Evolutionary conservation across 2,888 invertebrate species (phyloP).

Genomic region (Scaptomyza tumidula): DNA sequence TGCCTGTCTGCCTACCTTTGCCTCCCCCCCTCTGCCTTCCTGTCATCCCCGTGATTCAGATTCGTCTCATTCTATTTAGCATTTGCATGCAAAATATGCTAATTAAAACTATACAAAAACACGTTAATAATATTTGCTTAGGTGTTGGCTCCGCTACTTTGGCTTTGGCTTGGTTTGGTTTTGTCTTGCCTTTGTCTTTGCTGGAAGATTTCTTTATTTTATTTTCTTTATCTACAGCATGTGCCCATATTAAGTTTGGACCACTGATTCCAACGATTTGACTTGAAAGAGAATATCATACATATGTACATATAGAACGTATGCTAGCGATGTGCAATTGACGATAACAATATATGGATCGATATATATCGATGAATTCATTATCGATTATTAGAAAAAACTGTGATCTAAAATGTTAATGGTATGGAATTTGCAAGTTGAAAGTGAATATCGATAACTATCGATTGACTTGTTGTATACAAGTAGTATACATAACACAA

Average conservation of each 20-base stretch:
- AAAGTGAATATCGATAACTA: too few species aligned
- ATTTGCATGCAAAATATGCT: slow-evolving; percentile 75
- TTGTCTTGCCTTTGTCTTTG: slow-evolving; percentile 17
- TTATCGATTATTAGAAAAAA: too few species aligned
- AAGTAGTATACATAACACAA: too few species aligned
- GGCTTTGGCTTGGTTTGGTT: slow-evolving; percentile 4
- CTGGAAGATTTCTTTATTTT: slow-evolving; percentile 37
- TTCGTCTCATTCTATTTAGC: slow-evolving; percentile 67
- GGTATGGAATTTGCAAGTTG: too few species aligned
- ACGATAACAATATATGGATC: not conserved
- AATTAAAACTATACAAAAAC: slow-evolving; percentile 75
- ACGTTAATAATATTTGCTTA: slow-evolving; percentile 68
- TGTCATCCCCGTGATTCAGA: not conserved
- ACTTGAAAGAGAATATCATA: not conserved
- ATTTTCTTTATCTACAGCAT: slow-evolving; percentile 18
- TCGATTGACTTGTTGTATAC: too few species aligned
- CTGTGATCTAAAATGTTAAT: too few species aligned
- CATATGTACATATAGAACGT: not conserved
- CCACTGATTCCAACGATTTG: slow-evolving; percentile 4
- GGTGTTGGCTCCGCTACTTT: slow-evolving; percentile 53
- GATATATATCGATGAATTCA: too few species aligned
- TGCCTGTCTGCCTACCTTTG: not conserved
- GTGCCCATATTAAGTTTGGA: slow-evolving; percentile 46
- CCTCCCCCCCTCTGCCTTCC: not conserved
- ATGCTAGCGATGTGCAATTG: not conserved